Evolutionary conservation across 2,797 vertebrate genomes (phyloP).

Genomic region (Allobates femoralis): DNA sequence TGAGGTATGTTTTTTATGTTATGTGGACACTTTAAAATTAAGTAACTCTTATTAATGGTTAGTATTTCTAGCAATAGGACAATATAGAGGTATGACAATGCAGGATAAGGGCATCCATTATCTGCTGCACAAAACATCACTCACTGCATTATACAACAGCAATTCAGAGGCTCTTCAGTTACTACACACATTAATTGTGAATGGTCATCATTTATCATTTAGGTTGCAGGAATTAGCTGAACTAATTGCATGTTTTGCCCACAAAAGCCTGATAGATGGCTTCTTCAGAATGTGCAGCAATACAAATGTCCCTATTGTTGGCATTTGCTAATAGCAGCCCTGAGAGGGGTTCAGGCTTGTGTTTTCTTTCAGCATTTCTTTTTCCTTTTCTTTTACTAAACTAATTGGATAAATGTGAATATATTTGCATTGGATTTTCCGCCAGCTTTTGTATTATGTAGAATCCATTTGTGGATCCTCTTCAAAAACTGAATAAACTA

Average conservation of each 20-base stretch:
- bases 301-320: slow-evolving; percentile 2
- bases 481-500: not conserved
- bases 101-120: not conserved
- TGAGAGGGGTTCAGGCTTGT: not conserved
- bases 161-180: not conserved
- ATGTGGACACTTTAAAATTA: not conserved
- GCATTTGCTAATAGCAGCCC: slow-evolving; percentile 11
- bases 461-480: not conserved
- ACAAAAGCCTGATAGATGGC: slow-evolving; percentile 26
- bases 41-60: not conserved
- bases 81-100: not conserved
- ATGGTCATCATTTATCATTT: slow-evolving; percentile 20
- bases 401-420: not conserved
- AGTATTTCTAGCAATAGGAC: not conserved
- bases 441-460: not conserved
- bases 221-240: slow-evolving; percentile 27
- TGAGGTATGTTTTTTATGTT: no score
- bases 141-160: not conserved
- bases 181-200: slow-evolving; percentile 1
- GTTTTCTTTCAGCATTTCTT: not conserved
- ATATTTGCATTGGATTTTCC: not conserved
- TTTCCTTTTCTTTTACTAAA: not conserved
- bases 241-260: slow-evolving; percentile 13
- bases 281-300: not conserved
- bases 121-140: not conserved